Conservation (phyloP, 2,888 invertebrate species). For the Heteropelma amictum region DNA sequence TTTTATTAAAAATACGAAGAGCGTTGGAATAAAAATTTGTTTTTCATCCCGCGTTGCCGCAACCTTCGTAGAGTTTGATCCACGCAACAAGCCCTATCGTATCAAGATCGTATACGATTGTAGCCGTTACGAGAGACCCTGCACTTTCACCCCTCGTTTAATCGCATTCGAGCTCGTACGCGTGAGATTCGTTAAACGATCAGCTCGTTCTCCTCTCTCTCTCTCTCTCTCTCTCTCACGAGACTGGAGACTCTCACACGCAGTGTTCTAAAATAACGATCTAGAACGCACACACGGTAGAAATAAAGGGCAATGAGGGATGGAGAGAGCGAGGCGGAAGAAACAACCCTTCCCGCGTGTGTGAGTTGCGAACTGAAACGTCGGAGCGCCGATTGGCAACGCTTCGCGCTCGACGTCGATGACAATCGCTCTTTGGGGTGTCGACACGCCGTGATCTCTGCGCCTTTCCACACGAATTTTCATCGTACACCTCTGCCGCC, state of each 20-base stretch:
- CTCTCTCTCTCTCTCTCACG: neutral
- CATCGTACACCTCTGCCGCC: conserved; percentile 13
- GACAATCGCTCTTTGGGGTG: conserved; percentile 50
- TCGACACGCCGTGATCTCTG: conserved; percentile 33
- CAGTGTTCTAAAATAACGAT: conserved; percentile 16
- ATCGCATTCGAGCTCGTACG: conserved; percentile 10
- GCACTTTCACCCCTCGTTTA: conserved; percentile 21
- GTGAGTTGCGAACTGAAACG: conserved; percentile 21
- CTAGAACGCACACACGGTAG: neutral
- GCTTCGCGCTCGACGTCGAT: conserved; percentile 51
- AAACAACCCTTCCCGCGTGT: conserved; percentile 16
- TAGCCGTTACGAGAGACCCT: conserved; percentile 21
- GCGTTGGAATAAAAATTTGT: too few species aligned
- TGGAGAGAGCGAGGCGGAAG: conserved; percentile 5
- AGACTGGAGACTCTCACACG: conserved; percentile 11
- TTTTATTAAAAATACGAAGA: too few species aligned
- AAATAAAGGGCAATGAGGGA: neutral
- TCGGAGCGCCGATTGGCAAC: conserved; percentile 43
- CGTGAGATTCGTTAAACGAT: conserved; percentile 42
- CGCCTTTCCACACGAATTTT: conserved; percentile 36
- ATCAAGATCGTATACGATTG: neutral
- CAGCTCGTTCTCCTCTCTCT: conserved; percentile 7
- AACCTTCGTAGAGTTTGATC: too few species aligned
- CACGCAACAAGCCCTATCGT: too few species aligned
- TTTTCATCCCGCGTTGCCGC: neutral